phyloP scores from a whole-genome alignment of 2,888 invertebrate species.

The Caenorhabditis parvicauda region DNA sequence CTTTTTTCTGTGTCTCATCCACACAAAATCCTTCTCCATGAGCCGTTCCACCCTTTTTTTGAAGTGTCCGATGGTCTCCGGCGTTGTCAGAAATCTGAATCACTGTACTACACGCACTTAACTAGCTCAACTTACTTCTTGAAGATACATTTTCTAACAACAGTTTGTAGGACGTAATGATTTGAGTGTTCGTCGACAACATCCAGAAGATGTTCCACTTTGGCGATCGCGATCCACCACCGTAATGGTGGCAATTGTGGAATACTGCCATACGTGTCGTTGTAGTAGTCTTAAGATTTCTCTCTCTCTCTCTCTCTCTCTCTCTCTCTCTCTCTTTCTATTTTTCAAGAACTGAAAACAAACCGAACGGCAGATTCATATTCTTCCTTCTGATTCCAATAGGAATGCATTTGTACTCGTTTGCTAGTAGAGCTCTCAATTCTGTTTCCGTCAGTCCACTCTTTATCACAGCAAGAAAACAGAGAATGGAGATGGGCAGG shows the following conservation, averaged over 20 bases:
- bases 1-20: no score
- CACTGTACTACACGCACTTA: not conserved
- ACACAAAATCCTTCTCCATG: no score
- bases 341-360: not conserved
- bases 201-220: conserved; percentile 15
- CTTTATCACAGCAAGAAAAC: conserved; percentile 19
- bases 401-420: conserved; percentile 22
- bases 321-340: not conserved
- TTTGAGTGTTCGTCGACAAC: conserved; percentile 9
- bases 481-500: conserved; percentile 30
- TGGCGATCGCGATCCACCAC: conserved; percentile 13
- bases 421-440: conserved; percentile 18
- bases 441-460: conserved; percentile 30
- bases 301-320: not conserved
- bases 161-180: conserved; percentile 17
- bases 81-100: conserved; percentile 18
- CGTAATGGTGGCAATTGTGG: conserved; percentile 15
- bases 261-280: conserved; percentile 21
- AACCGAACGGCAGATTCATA: conserved; percentile 21
- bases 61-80: conserved; percentile 15
- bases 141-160: conserved; percentile 4
- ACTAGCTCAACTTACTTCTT: conserved; percentile 12
- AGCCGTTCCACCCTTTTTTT: conserved; percentile 11
- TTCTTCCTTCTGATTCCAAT: conserved; percentile 24
- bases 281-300: conserved; percentile 24